Conservation (phyloP, 1,140 invertebrate species). For the Ips typographus region DNA sequence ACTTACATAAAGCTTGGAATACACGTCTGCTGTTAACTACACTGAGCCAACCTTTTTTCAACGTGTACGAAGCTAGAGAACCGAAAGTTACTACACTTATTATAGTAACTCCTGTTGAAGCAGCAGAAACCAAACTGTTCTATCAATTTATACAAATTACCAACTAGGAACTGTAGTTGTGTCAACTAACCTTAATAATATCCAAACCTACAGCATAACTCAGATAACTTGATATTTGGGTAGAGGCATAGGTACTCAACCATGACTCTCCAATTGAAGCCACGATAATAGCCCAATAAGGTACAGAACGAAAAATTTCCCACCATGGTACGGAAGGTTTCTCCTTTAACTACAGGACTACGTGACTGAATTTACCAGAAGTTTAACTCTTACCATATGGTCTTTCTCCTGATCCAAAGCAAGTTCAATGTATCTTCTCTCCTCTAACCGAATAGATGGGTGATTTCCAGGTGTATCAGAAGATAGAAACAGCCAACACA, state of each 20-base stretch:
- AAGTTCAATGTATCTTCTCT: slow-evolving; percentile 64
- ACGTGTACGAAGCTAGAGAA: slow-evolving; percentile 61
- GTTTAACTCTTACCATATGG: slow-evolving; percentile 19
- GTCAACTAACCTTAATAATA: slow-evolving; percentile 23
- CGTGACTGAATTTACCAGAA: too few relatives aligned
- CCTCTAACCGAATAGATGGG: slow-evolving; percentile 59
- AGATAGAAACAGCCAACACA: slow-evolving; percentile 63
- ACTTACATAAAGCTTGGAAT: slow-evolving; percentile 63
- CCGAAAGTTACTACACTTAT: slow-evolving; percentile 65
- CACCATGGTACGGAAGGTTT: slow-evolving; percentile 67
- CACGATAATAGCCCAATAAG: slow-evolving; percentile 81
- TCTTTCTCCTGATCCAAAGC: slow-evolving; percentile 55
- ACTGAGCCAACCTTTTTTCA: slow-evolving; percentile 58
- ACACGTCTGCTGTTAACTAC: slow-evolving; percentile 62
- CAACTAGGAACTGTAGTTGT: neutral
- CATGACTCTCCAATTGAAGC: slow-evolving; percentile 86
- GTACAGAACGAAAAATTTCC: slow-evolving; percentile 71
- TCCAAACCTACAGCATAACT: slow-evolving; percentile 25
- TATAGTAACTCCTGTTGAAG: slow-evolving; percentile 77
- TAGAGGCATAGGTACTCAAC: slow-evolving; percentile 90
- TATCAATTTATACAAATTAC: slow-evolving; percentile 46
- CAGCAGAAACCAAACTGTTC: slow-evolving; percentile 72
- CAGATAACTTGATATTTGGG: slow-evolving; percentile 89
- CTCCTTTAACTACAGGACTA: too few relatives aligned
- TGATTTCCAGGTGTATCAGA: slow-evolving; percentile 66